Base-by-base conservation (phyloP, 2,113 vertebrate genomes). In the Todiramphus saurophagus region DNA sequence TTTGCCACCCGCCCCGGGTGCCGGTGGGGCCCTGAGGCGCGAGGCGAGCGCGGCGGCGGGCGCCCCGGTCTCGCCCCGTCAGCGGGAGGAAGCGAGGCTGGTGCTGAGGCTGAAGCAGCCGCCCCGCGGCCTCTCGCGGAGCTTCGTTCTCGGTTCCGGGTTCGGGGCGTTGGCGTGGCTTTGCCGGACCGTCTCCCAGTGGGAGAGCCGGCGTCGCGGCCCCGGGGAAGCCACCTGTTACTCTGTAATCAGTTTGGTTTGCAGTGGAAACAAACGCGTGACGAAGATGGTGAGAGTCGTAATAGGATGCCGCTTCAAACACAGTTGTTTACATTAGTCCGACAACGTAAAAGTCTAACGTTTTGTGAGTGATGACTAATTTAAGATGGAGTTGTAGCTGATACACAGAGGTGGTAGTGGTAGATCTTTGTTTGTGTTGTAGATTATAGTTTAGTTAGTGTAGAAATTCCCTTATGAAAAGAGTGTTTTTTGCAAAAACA, bases 61-160 rank as follows among this genome's bases (percentile, higher is more conserved):
- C 28, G 30, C 7, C 41, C 46, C 31, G 33, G 37, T 20, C 62
- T 18, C 9, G 35, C 48, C 28, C 39, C 5, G 39, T 7, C 39
- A 1, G 33, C 17, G 27, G 64, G 37, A 84, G 69, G 66, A 84
- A 75, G 37, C 28, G 56, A 17, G 46, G 77, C 75, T 3, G 75
- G 35, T 37, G 33, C 69, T 23, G 30, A 6, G 74, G n/a, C 30
- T 18, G 78, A 11, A 30, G 73, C 7, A 15, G 78, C 78, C 62
- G 25, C 48, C 31, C 51, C 25, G 69, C 39, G 51, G 94, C 81
- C 69, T 93, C 23, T 27, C 3, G 60, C 31, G 31, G 60, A 59
- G 64, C 85, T 44, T 23, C 31, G 37, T 24, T 48, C 86, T 76
- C 74, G 62, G 92, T 94, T 96, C 96, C 90, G 96, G 93, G 90